Conservation (phyloP, 2,888 invertebrate species). For the Epinotia ramella region DNA sequence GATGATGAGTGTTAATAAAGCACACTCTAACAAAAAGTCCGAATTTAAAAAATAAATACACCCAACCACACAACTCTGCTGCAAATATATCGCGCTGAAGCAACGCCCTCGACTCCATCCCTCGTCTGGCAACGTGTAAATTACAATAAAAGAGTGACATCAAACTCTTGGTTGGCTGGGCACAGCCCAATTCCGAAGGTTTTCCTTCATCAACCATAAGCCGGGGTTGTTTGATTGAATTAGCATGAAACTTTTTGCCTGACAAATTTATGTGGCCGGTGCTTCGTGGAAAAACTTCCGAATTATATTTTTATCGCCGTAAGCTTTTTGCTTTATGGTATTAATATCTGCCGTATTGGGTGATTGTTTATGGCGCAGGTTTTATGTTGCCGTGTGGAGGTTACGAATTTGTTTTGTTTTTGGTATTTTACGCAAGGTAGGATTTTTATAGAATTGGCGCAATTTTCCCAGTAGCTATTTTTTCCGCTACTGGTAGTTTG, state of each 20-base stretch:
- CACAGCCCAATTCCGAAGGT: slow-evolving; percentile 50
- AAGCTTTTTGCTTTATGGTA: slow-evolving; percentile 58
- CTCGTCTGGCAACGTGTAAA: slow-evolving; percentile 20
- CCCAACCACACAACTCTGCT: neutral
- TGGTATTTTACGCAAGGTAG: neutral
- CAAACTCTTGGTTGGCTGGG: slow-evolving; percentile 29
- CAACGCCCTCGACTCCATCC: slow-evolving; percentile 13
- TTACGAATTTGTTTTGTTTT: slow-evolving; percentile 19
- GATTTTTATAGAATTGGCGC: no score
- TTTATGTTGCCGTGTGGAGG: slow-evolving; percentile 25
- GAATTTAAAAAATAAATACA: neutral
- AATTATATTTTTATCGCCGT: slow-evolving; percentile 71
- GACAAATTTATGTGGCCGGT: slow-evolving; percentile 77
- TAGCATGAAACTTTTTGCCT: slow-evolving; percentile 78
- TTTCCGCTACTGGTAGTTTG: no score
- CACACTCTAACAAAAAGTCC: no score
- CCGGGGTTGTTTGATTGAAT: slow-evolving; percentile 78
- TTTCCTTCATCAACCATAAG: slow-evolving; percentile 78
- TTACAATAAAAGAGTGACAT: slow-evolving; percentile 44
- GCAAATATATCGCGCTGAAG: neutral
- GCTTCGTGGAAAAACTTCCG: slow-evolving; percentile 70
- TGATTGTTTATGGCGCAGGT: slow-evolving; percentile 48
- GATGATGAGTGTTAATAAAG: no score
- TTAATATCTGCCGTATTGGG: slow-evolving; percentile 57
- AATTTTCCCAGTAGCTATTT: no score